Evolutionary conservation across 2,113 vertebrate species (phyloP), one percentile per base, ranked within the genome.

Genomic region (Callipepla squamata): DNA sequence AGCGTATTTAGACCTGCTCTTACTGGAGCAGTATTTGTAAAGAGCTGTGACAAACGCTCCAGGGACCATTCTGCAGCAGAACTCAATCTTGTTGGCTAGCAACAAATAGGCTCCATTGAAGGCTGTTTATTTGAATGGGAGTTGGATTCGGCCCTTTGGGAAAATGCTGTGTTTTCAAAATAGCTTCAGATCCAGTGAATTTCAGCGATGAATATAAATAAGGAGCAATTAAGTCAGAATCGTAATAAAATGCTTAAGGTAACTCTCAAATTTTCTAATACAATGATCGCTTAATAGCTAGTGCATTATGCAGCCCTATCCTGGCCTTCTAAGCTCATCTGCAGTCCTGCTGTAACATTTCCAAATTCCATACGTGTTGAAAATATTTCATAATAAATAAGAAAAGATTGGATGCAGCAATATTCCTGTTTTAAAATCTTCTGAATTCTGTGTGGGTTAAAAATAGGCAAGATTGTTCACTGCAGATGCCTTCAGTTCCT

Each of bases 101-200:
- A 96, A 90, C 94, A 87, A 96, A 94, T 66, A 95, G 94, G 86
- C 66, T 94, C 80, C 91, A 90, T 86, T 95, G 94, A 96, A 96
- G 80, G 82, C 93, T 94, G 93, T 96, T 95, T 95, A 90, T 94
- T 96, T 96, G 93, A 96, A 94, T 96, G 92, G 90, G 95, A 95
- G 85, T 94, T 94, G 94, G 90, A 83, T 86, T 84, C 74, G 80
- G 62, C 89, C 93, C 85, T 95, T 86, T 84, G 95, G 94, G 96
- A 95, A n/a, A 86, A 69, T 32, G 80, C 82, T 68, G 48, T 62
- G 65, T 79, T 93, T 96, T 93, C 91, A 78, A 34, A 96, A 90
- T 94, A 95, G 87, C 77, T 91, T 95, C 89, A 86, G 85, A 94
- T 93, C 85, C 80, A 47, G 82, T 69, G 87, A 62, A 86, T 94